These are phyloP conservation scores for Apantesis nais DNA, from an alignment of 2,888 invertebrate genomes.

Conservation along the genomic window DNA sequence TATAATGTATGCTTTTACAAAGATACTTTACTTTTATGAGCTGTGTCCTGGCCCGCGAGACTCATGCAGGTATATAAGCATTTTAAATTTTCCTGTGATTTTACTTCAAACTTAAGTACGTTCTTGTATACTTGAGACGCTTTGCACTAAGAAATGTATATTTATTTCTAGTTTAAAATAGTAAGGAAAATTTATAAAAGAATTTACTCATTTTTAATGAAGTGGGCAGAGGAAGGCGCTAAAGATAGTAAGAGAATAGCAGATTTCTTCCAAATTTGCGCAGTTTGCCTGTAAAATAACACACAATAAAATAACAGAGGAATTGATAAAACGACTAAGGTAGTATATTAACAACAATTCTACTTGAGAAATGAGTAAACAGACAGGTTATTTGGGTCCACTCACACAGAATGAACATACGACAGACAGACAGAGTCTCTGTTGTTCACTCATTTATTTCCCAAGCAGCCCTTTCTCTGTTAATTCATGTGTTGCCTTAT, in stretches of 20 bases:
- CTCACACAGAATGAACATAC: too few species aligned
- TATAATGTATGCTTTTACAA: slow-evolving; percentile 41
- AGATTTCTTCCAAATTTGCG: not conserved
- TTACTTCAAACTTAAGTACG: not conserved
- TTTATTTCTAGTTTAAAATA: not conserved
- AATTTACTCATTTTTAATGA: not conserved
- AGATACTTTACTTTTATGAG: slow-evolving; percentile 49
- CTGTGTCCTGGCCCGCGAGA: slow-evolving; percentile 22
- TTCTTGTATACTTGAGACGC: not conserved
- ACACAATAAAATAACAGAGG: not conserved
- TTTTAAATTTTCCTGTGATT: slow-evolving; percentile 14
- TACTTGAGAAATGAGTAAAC: not conserved
- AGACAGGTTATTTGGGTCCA: not conserved
- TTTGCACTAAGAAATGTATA: not conserved
- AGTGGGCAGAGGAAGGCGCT: not conserved
- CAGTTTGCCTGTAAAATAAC: not conserved
- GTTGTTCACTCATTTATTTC: too few species aligned
- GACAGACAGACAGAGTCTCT: too few species aligned
- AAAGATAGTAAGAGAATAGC: not conserved
- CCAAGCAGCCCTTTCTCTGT: too few species aligned
- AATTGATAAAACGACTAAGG: not conserved
- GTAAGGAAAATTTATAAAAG: not conserved
- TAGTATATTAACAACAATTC: not conserved
- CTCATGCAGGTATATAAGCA: slow-evolving; percentile 12
- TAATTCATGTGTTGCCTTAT: too few species aligned